A percentile compares a stretch with the other conserved stretches of the same genome.
Conservation (phyloP, 2,113 vertebrate genomes). For the Plotosus lineatus region DNA sequence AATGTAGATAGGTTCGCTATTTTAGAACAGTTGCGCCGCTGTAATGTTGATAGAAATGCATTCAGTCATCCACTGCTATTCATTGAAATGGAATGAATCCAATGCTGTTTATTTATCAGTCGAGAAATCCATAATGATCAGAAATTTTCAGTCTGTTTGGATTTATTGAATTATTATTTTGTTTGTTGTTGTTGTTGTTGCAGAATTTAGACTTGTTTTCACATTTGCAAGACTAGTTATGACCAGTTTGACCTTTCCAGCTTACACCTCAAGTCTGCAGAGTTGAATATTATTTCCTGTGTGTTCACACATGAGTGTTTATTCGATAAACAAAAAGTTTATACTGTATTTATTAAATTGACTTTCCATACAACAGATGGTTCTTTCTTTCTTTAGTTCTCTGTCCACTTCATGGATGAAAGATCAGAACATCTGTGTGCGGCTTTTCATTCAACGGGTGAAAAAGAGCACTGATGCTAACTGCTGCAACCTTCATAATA, state of each 20-base stretch:
- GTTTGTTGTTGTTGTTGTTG: neutral
- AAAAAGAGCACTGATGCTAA: neutral
- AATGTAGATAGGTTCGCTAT: neutral
- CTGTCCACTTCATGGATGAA: neutral
- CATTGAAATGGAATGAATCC: no score
- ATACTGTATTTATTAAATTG: neutral
- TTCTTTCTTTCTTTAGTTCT: neutral
- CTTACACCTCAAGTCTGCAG: neutral
- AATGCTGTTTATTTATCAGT: neutral
- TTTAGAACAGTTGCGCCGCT: neutral
- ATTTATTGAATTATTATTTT: neutral
- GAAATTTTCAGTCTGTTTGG: neutral
- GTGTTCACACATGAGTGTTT: neutral
- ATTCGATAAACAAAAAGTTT: neutral
- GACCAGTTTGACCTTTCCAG: neutral
- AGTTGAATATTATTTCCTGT: neutral
- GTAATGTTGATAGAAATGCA: neutral
- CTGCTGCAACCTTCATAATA: neutral
- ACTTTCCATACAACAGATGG: neutral
- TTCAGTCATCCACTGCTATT: neutral
- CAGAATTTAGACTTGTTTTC: neutral
- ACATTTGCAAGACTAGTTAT: neutral
- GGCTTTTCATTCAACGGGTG: neutral
- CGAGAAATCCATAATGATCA: neutral
- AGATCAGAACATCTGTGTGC: neutral